phyloP scores from a whole-genome alignment of 2,797 vertebrate genomes.

The Sparidentex hasta region DNA sequence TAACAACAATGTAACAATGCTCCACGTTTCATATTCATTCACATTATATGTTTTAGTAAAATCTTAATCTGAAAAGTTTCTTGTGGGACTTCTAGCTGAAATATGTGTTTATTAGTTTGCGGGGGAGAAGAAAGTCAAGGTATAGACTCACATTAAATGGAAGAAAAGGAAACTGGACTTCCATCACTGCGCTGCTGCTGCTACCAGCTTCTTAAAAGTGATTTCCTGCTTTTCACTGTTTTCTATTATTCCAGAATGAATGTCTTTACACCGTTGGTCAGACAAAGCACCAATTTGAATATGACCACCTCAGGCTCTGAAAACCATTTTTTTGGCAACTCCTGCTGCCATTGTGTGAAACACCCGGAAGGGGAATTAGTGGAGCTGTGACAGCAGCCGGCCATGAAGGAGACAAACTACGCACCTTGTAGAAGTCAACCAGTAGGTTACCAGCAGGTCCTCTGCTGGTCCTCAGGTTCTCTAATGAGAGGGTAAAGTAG shows the following conservation, averaged over 20 bases:
- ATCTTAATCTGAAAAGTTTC: constrained; percentile 1
- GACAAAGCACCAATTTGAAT: background rate
- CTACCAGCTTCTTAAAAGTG: background rate
- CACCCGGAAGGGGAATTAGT: constrained; percentile 10
- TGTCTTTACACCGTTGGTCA: background rate
- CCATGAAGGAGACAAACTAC: constrained; percentile 59
- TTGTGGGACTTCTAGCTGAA: background rate
- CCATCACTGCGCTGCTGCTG: no score
- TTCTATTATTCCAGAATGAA: background rate
- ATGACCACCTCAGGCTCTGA: background rate
- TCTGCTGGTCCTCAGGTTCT: constrained; percentile 93
- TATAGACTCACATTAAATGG: background rate
- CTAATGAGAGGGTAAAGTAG: constrained; percentile 94
- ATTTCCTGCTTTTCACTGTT: background rate
- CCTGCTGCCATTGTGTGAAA: background rate
- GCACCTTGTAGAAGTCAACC: constrained; percentile 97
- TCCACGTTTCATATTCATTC: no score
- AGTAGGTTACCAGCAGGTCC: constrained; percentile 94
- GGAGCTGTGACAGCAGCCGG: constrained; percentile 32
- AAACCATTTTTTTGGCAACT: background rate
- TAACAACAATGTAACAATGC: background rate
- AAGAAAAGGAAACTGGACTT: no score
- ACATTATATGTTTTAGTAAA: background rate
- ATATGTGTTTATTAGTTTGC: no score
- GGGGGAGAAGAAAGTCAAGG: background rate